Evolutionary conservation across 2,888 invertebrate genomes (phyloP), one percentile per base, ranked within the genome.

Genomic region (Aleiodes testaceus): DNA sequence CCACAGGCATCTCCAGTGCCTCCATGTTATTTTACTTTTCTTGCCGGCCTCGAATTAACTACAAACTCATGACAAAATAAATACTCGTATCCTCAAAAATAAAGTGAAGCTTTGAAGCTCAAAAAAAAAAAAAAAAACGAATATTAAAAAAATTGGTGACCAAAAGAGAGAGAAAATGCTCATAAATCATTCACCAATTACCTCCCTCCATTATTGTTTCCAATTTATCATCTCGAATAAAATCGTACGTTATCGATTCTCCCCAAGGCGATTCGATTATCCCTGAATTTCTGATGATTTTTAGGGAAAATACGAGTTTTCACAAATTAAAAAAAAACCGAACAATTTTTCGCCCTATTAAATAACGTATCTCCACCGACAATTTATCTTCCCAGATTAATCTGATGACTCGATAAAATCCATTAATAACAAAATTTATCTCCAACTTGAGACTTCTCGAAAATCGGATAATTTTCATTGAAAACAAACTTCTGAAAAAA

Each of bases 31-130:
- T n/a, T 18, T 65, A 12, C 50, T 16, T 9, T 16, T 20, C 47
- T 36, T 36, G 9, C 36, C 7, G 36, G 11, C 36, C 36, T 42
- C 64, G 64, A 69, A 69, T 69, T 64, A 69, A 64, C 63, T 63
- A 12, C 26, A 42, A 52, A 63, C 64, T 69, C 69, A 64, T 69
- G 69, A 64, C 52, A 64, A 69, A 69, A 69, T 69, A 69, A 69
- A 69, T 64, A 69, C 52, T 44, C 9, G 45, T 45, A 36, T 36
- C 2, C 36, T 36, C 36, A 36, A 36, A n/a, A 36, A 36, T 36
- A 11, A 36, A 36, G 36, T 36, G 36, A 36, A 11, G 36, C 7
- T 36, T 36, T 36, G 36, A 0, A 36, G 9, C n/a, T n/a, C n/a
- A 1, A 36, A 11, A 36, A 36, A 36, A 36, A 36, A 36, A 36